These are phyloP conservation scores for Tetragnatha montana DNA, from an alignment of 2,888 invertebrate species.

Conservation along the genomic window DNA sequence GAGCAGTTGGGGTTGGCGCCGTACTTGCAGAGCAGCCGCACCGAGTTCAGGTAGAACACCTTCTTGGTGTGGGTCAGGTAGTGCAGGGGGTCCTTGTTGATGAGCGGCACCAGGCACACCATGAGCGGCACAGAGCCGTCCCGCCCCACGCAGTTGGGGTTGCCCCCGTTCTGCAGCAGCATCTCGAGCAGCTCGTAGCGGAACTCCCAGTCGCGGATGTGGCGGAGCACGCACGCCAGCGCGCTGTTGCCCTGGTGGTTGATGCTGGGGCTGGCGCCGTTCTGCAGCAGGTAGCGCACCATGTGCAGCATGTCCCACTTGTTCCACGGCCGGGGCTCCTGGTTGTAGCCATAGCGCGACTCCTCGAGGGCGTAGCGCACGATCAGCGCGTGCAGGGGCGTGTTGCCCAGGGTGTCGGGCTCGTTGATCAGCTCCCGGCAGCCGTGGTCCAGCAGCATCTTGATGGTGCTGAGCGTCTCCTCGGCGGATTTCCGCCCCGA, in stretches of 20 bases:
- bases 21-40: constrained; percentile 82
- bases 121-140: constrained; percentile 85
- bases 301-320: constrained; percentile 86
- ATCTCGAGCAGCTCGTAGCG: constrained; percentile 81
- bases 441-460: constrained; percentile 83
- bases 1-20: constrained; percentile 86
- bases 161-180: constrained; percentile 81
- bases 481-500: constrained; percentile 84
- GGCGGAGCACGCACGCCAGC: constrained; percentile 83
- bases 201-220: constrained; percentile 83
- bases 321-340: constrained; percentile 80
- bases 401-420: constrained; percentile 84
- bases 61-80: constrained; percentile 85
- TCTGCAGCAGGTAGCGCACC: constrained; percentile 78
- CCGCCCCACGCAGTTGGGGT: constrained; percentile 83
- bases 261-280: constrained; percentile 82
- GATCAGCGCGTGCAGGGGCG: constrained; percentile 83
- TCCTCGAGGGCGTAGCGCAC: constrained; percentile 83
- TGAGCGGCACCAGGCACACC: constrained; percentile 84
- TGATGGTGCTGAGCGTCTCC: constrained; percentile 83
- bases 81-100: constrained; percentile 85
- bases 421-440: constrained; percentile 84
- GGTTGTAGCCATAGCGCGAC: constrained; percentile 81
- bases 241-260: constrained; percentile 84
- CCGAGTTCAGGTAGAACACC: constrained; percentile 84